Conservation (phyloP, 2,113 vertebrate species). For the Anhinga anhinga region DNA sequence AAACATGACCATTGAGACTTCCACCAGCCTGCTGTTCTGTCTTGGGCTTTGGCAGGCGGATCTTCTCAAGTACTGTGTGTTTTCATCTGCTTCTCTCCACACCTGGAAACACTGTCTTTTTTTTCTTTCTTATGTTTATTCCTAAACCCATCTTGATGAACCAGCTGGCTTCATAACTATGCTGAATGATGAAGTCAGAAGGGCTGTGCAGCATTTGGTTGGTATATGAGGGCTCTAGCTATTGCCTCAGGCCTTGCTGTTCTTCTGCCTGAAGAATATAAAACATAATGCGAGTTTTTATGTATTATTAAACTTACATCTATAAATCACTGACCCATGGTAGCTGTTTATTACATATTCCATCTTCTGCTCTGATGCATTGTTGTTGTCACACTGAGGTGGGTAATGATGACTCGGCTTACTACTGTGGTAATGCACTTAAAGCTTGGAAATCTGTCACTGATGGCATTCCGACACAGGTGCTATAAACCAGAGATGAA, state of each 20-base stretch:
- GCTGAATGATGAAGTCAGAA: not conserved
- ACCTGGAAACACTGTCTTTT: not conserved
- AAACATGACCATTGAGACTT: not conserved
- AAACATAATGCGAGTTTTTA: not conserved
- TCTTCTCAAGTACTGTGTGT: not conserved
- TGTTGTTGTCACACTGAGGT: slow-evolving; percentile 33
- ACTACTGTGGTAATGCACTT: slow-evolving; percentile 42
- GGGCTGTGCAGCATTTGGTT: not conserved
- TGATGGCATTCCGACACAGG: not conserved
- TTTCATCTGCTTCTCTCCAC: not conserved
- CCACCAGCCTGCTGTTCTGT: not conserved
- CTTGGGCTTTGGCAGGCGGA: not conserved
- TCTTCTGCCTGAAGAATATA: not conserved
- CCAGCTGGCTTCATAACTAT: not conserved
- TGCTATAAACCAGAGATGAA: not conserved
- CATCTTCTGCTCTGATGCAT: slow-evolving; percentile 53
- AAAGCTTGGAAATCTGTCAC: slow-evolving; percentile 47
- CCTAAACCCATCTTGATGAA: not conserved
- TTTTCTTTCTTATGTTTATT: not conserved
- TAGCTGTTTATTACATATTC: slow-evolving; percentile 38
- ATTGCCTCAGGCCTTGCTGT: not conserved
- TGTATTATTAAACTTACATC: slow-evolving; percentile 36
- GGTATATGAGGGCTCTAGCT: not conserved
- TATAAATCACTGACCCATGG: slow-evolving; percentile 45
- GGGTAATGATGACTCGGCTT: slow-evolving; percentile 39